A percentile compares a stretch with the other conserved stretches of the same genome.
phyloP scores from a whole-genome alignment of 2,797 vertebrate genomes.

The Gadopsis bispinosus region DNA sequence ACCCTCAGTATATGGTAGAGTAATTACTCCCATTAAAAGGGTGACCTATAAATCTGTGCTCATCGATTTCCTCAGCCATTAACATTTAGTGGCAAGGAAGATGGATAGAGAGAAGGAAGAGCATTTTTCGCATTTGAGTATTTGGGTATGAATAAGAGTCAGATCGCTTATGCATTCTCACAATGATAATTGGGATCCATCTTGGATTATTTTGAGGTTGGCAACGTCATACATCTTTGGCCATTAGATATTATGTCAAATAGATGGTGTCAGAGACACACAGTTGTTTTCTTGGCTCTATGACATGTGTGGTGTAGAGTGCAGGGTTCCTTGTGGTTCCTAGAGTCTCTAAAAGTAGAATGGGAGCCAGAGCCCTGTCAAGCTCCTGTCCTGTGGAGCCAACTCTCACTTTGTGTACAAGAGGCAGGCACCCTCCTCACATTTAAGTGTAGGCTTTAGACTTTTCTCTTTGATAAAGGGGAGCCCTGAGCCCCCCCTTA shows the following conservation, averaged over 20 bases:
- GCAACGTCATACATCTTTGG: slow-evolving; percentile 19
- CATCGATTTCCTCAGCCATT: slow-evolving; percentile 66
- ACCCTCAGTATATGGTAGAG: slow-evolving; percentile 38
- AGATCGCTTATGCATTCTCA: slow-evolving; percentile 16
- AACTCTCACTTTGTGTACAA: too few relatives aligned
- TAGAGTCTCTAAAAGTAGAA: too few relatives aligned
- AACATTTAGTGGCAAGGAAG: slow-evolving; percentile 59
- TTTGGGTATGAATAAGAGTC: slow-evolving; percentile 29
- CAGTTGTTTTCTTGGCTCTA: neutral
- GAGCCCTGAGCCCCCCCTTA: too few relatives aligned
- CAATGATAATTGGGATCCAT: slow-evolving; percentile 20
- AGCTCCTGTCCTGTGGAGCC: too few relatives aligned
- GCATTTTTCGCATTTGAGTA: slow-evolving; percentile 39
- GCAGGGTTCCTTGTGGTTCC: too few relatives aligned
- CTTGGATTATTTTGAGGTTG: slow-evolving; percentile 23
- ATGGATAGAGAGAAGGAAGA: slow-evolving; percentile 64
- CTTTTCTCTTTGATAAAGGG: too few relatives aligned
- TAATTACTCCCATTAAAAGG: slow-evolving; percentile 65
- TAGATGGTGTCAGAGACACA: neutral
- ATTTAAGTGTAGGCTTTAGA: too few relatives aligned
- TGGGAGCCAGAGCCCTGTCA: too few relatives aligned
- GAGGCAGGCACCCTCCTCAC: too few relatives aligned
- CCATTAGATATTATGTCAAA: slow-evolving; percentile 10
- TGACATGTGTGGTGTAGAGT: slow-evolving; percentile 4
- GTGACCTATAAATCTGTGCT: slow-evolving; percentile 54